A percentile compares a stretch with the other conserved stretches of the same genome.
phyloP scores from a whole-genome alignment of 2,797 vertebrate genomes.

The Helarctos malayanus region DNA sequence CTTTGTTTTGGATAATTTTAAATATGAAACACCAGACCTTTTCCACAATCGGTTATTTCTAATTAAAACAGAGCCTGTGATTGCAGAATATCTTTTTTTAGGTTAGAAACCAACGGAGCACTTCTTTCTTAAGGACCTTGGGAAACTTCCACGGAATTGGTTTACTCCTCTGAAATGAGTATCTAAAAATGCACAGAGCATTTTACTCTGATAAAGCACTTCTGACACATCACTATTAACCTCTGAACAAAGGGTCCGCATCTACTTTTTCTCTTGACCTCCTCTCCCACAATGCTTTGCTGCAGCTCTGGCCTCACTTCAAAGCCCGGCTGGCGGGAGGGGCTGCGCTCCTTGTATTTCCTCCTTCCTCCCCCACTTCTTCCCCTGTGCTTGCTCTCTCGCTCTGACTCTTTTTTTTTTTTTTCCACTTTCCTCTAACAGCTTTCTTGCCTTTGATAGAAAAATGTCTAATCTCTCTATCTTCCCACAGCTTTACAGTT shows the following conservation, averaged over 20 bases:
- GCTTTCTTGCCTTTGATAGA: conserved; percentile 52
- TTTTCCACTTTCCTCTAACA: conserved; percentile 50
- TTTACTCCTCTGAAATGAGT: conserved; percentile 61
- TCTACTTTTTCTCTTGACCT: conserved; percentile 74
- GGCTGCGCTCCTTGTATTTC: conserved; percentile 50
- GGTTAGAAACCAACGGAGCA: not conserved
- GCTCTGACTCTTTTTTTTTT: not conserved
- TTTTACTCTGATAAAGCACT: conserved; percentile 71
- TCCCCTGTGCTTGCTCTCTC: not conserved
- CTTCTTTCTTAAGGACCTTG: conserved; percentile 40
- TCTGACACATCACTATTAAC: conserved; percentile 69
- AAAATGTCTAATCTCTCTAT: conserved; percentile 63
- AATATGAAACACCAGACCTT: not conserved
- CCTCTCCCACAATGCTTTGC: conserved; percentile 72
- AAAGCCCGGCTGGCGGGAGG: conserved; percentile 61
- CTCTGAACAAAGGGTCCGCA: conserved; percentile 65
- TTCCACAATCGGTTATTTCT: not conserved
- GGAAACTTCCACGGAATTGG: conserved; percentile 52
- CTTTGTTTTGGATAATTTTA: conserved; percentile 2
- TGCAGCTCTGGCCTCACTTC: conserved; percentile 74
- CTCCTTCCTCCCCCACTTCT: conserved; percentile 76
- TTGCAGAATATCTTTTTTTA: not conserved
- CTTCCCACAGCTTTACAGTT: conserved; percentile 55
- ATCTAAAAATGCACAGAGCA: conserved; percentile 32
- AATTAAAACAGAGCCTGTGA: conserved; percentile 49